Conservation (phyloP, 2,888 invertebrate genomes). For the Melinaea marsaeus region DNA sequence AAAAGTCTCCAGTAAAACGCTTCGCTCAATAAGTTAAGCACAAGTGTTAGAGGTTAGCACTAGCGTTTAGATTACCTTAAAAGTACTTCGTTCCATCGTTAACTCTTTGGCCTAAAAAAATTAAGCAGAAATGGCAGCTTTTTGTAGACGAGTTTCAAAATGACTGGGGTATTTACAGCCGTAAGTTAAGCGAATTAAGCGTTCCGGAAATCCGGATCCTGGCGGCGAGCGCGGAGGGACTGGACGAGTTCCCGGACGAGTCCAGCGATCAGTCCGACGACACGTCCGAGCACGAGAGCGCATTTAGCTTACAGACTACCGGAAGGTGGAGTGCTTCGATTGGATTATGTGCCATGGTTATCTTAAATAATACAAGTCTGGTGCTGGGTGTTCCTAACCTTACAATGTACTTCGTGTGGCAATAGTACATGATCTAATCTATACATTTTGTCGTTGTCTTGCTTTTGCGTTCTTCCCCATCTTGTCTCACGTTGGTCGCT, state of each 20-base stretch:
- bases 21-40: no score
- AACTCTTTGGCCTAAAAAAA: not conserved
- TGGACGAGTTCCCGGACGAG: constrained; percentile 71
- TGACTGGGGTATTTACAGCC: constrained; percentile 69
- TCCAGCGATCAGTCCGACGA: constrained; percentile 43
- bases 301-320: constrained; percentile 70
- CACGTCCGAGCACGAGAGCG: constrained; percentile 75
- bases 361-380: not conserved
- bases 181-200: constrained; percentile 85
- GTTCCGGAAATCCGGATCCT: constrained; percentile 89
- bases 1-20: no score
- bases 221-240: constrained; percentile 88
- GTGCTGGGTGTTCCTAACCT: not conserved
- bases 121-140: not conserved
- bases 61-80: constrained; percentile 2
- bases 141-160: constrained; percentile 23
- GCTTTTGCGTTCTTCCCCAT: constrained; percentile 18
- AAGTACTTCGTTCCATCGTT: not conserved
- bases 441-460: constrained; percentile 48
- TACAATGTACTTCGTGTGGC: not conserved
- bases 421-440: constrained; percentile 30
- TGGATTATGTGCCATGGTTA: constrained; percentile 29
- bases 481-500: constrained; percentile 5
- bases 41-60: constrained; percentile 25
- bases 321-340: constrained; percentile 55